phyloP scores from a whole-genome alignment of 2,113 vertebrate genomes.

The Colossoma macropomum region DNA sequence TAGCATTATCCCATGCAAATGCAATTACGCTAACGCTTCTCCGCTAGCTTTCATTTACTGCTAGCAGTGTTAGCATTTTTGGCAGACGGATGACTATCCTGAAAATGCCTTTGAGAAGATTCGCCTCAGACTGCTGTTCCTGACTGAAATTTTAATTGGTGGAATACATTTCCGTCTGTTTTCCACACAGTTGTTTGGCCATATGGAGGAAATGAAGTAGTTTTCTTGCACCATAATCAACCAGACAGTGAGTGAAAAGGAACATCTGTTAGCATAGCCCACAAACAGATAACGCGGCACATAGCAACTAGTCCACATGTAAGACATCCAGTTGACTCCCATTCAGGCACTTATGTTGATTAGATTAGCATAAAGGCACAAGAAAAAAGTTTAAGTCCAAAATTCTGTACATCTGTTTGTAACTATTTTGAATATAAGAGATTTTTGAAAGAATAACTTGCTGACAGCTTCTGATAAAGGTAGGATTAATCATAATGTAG shows the following conservation, averaged over 20 bases:
- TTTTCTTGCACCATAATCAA: constrained; percentile 10
- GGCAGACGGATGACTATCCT: neutral
- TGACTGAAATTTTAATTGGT: constrained; percentile 20
- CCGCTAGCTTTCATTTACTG: neutral
- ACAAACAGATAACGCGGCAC: neutral
- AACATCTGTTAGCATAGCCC: constrained; percentile 8
- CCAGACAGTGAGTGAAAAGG: neutral
- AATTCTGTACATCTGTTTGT: no score
- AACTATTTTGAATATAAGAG: no score
- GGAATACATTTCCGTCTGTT: constrained; percentile 20
- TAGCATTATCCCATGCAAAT: neutral
- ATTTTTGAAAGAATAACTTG: no score
- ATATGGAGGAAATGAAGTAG: constrained; percentile 25
- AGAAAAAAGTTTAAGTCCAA: neutral
- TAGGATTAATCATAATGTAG: no score
- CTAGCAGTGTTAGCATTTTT: neutral
- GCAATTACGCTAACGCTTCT: constrained; percentile 15
- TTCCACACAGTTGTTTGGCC: constrained; percentile 14
- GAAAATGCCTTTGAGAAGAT: neutral
- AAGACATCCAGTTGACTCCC: neutral
- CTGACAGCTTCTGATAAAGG: no score
- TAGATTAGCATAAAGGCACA: neutral
- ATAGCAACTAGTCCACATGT: neutral
- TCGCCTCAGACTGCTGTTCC: neutral
- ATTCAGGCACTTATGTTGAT: neutral